Evolutionary conservation across 2,888 invertebrate genomes (phyloP).

Genomic region (Magallana nippona): DNA sequence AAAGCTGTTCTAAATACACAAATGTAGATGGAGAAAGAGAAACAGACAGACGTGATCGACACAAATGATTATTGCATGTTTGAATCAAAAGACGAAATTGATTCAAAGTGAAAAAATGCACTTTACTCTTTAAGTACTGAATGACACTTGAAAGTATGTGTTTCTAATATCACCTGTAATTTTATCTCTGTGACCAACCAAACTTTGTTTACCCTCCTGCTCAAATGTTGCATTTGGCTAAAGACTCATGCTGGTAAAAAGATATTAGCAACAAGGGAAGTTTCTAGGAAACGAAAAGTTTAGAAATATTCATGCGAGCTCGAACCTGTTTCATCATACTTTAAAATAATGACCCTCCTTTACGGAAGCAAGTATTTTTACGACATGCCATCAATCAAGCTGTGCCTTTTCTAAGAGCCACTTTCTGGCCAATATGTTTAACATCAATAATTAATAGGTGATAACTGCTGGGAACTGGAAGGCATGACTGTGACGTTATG

Average conservation of each 20-base stretch:
- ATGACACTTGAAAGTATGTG: background rate
- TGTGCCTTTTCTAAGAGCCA: conserved; percentile 28
- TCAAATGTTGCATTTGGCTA: background rate
- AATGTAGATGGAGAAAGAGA: no score
- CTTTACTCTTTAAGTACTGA: background rate
- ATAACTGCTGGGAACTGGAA: conserved; percentile 26
- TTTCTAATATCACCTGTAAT: background rate
- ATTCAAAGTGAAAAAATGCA: no score
- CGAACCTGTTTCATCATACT: conserved; percentile 24
- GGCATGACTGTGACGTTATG: conserved; percentile 25
- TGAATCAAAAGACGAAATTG: no score
- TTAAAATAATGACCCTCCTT: conserved; percentile 25
- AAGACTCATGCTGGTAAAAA: conserved; percentile 2
- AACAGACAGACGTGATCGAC: no score
- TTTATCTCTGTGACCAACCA: background rate
- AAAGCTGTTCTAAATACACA: no score
- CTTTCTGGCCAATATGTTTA: conserved; percentile 29
- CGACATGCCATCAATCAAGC: conserved; percentile 33
- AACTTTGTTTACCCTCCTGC: background rate
- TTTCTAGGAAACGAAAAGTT: conserved; percentile 5
- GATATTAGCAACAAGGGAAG: background rate
- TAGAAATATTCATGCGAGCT: background rate
- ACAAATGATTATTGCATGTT: no score
- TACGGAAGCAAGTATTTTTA: conserved; percentile 30
- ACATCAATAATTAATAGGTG: conserved; percentile 33